Conservation (phyloP, 2,888 invertebrate species). For the Netelia fuscicornis region DNA sequence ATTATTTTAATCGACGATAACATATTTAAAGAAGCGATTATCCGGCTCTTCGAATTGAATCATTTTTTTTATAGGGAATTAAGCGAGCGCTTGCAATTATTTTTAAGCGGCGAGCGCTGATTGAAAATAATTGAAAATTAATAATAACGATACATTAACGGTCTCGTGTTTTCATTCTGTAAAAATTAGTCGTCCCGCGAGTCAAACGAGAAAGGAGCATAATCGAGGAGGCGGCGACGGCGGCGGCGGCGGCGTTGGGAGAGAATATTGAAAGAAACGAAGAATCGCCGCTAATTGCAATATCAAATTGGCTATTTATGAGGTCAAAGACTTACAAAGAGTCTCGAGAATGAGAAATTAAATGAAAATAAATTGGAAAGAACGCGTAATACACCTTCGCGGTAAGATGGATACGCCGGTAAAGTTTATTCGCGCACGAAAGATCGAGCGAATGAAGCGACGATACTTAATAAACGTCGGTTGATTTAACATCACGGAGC, state of each 20-base stretch:
- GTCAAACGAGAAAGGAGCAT: no score
- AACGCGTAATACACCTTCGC: slow-evolving; percentile 2
- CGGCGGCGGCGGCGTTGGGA: not conserved
- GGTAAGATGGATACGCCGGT: slow-evolving; percentile 33
- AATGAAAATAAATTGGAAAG: not conserved
- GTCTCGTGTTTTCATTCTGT: no score
- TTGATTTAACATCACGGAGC: slow-evolving; percentile 55
- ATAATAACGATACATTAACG: no score
- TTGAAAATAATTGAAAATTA: no score
- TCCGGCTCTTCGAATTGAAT: no score
- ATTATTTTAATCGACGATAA: not conserved
- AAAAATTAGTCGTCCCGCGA: no score
- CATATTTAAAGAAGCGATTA: no score
- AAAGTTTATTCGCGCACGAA: not conserved
- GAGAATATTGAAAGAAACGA: slow-evolving; percentile 9
- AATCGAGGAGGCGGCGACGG: no score
- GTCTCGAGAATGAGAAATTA: not conserved
- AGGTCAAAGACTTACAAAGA: slow-evolving; percentile 22
- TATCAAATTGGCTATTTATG: slow-evolving; percentile 31
- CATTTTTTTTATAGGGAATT: no score
- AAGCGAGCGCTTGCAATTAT: no score
- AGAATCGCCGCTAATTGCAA: slow-evolving; percentile 21
- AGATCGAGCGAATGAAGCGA: slow-evolving; percentile 13
- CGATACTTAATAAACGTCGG: slow-evolving; percentile 62
- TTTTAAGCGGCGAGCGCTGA: no score